Evolutionary conservation across 2,797 vertebrate species (phyloP), one percentile per base, ranked within the genome.

Genomic region (Alauda arvensis): DNA sequence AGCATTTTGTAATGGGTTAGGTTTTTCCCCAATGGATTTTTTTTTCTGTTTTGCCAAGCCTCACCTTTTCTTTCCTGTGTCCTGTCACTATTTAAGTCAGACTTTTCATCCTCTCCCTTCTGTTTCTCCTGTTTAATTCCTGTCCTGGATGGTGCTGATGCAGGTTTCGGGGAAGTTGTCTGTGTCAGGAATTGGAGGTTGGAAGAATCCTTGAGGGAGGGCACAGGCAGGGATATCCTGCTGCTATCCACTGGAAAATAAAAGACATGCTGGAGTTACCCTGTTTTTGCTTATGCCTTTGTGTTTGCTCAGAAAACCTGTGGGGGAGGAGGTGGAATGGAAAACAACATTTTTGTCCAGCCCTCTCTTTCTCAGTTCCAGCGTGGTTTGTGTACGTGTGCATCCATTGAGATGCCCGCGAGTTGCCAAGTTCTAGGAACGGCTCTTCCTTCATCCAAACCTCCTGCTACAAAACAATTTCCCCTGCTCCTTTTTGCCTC

Each of bases 401-500:
- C 52, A 12, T 57, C 25, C 1, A 13, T 24, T 59, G 77, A 67
- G 66, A 83, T 57, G 66, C 78, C 56, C 66, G 85, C 5, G 8
- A 57, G 48, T 88, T 84, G 85, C 91, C 89, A 89, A 52, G 62
- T 48, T 78, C 34, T 69, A 18, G 72, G 55, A 79, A 68, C 0
- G 21, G 48, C 14, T 43, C 66, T 90, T 81, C 59, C 77, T 90
- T 78, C 80, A 45, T 87, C 79, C 87, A 89, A 60, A 90, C 40
- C 23, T 23, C 67, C 83, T 31, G 39, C 76, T 53, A 26, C 43
- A 66, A 68, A 84, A 42, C 88, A 77, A 74, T 82, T 83, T 80
- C 81, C 66, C 74, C 46, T 48, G 66, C 52, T 91, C 34, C 76
- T 88, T 75, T 78, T 83, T 91, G 78, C 89, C 88, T 95, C 85